phyloP scores from a whole-genome alignment of 2,797 vertebrate species.

The Channa striata region DNA sequence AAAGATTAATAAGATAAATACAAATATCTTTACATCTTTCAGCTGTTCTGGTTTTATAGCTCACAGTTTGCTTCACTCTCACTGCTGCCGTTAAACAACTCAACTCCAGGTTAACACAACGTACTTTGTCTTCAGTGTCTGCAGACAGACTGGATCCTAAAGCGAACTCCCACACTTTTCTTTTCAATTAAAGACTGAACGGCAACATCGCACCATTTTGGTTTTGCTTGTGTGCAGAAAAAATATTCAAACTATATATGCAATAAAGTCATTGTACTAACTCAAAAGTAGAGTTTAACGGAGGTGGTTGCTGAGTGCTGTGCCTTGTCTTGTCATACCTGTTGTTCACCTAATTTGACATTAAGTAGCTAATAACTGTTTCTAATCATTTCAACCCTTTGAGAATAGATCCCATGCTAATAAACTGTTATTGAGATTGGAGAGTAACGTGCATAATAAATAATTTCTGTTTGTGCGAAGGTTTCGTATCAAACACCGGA shows the following conservation, averaged over 20 bases:
- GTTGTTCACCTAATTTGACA: constrained; percentile 14
- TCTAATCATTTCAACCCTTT: constrained; percentile 24
- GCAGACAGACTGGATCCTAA: background rate
- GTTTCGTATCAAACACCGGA: background rate
- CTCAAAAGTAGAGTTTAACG: no score
- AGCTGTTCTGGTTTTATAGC: background rate
- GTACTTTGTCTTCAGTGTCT: no score
- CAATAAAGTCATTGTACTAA: no score
- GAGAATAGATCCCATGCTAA: background rate
- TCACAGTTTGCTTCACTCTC: background rate
- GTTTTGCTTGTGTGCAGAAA: no score
- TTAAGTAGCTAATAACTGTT: constrained; percentile 15
- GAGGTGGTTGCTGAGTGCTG: no score
- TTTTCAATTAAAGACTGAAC: no score
- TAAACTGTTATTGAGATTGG: background rate
- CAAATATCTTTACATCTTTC: no score
- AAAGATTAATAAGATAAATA: no score
- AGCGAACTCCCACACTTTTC: background rate
- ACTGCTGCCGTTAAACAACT: background rate
- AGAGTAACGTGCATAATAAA: background rate
- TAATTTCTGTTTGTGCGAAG: background rate
- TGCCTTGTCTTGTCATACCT: background rate
- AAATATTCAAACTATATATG: no score
- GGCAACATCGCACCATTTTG: no score
- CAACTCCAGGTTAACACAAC: background rate